Conservation (phyloP, 30 jellyfish, hydroid and myxozoan species). For the Rhopilema esculentum region DNA sequence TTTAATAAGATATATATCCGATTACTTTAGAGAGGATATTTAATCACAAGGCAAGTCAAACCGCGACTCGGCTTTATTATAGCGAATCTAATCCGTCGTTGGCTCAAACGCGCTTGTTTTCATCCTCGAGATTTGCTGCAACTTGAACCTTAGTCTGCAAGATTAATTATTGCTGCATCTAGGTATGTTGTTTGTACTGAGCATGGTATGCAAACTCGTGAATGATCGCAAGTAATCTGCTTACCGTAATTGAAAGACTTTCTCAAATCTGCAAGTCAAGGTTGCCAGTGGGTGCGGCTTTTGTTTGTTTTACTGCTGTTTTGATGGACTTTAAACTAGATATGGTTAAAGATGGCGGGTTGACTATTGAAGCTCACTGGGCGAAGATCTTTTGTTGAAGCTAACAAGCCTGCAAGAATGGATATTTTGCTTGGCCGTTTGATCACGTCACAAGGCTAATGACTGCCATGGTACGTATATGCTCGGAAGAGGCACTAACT, state of each 20-base stretch:
- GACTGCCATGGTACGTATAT: too few species aligned
- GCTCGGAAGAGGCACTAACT: too few species aligned
- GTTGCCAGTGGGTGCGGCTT: background rate
- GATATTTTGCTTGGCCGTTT: too few species aligned
- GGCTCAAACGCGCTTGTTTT: slow-evolving; percentile 4
- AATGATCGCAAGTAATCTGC: background rate
- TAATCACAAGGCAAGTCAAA: slow-evolving; percentile 4
- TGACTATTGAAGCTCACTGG: too few species aligned
- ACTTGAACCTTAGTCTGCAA: background rate
- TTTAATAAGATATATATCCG: slow-evolving; percentile 18
- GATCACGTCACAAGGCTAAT: too few species aligned
- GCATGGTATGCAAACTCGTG: background rate
- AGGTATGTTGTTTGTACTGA: background rate
- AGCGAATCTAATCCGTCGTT: slow-evolving; percentile 40
- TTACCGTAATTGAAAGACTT: background rate
- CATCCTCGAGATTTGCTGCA: background rate
- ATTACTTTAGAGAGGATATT: slow-evolving; percentile 1
- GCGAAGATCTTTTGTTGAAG: too few species aligned
- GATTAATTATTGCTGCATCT: background rate
- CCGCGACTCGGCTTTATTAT: slow-evolving; percentile 21
- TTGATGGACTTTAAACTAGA: background rate
- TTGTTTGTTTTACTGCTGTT: background rate
- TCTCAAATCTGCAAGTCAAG: background rate
- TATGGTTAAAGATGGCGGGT: background rate
- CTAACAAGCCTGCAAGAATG: too few species aligned